Percentiles rank a stretch among this genome's conserved stretches.
These are phyloP conservation scores for Poeciliopsis paucimaculata DNA, from an alignment of 2,797 vertebrate genomes.

Conservation along the genomic window DNA sequence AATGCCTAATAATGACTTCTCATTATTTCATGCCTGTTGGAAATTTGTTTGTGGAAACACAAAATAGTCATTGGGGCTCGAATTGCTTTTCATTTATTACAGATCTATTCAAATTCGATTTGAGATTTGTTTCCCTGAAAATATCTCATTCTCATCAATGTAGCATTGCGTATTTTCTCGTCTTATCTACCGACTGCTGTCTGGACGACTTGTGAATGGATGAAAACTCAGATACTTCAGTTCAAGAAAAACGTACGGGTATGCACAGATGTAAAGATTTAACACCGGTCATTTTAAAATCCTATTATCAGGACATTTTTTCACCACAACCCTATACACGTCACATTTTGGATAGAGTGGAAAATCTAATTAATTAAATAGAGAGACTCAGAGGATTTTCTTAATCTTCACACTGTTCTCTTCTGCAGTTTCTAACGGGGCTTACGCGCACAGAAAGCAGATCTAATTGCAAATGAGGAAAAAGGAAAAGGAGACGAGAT, in stretches of 20 bases:
- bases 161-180: no score
- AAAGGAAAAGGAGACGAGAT: background rate
- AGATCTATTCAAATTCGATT: background rate
- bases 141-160: no score
- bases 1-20: background rate
- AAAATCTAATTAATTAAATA: background rate
- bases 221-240: background rate
- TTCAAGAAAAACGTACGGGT: background rate
- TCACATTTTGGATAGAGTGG: background rate
- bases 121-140: background rate
- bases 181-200: background rate
- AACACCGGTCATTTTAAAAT: background rate
- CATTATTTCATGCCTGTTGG: background rate
- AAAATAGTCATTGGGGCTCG: background rate
- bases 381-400: background rate
- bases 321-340: background rate
- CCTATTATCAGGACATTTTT: background rate
- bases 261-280: background rate
- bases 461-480: background rate
- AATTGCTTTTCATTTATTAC: background rate
- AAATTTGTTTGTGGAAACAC: background rate
- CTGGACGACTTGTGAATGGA: background rate
- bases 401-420: background rate
- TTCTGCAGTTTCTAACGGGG: background rate
- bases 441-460: background rate